Evolutionary conservation across 2,888 invertebrate genomes (phyloP), one percentile per base, ranked within the genome.

Genomic region (Gonocerus acuteangulatus): DNA sequence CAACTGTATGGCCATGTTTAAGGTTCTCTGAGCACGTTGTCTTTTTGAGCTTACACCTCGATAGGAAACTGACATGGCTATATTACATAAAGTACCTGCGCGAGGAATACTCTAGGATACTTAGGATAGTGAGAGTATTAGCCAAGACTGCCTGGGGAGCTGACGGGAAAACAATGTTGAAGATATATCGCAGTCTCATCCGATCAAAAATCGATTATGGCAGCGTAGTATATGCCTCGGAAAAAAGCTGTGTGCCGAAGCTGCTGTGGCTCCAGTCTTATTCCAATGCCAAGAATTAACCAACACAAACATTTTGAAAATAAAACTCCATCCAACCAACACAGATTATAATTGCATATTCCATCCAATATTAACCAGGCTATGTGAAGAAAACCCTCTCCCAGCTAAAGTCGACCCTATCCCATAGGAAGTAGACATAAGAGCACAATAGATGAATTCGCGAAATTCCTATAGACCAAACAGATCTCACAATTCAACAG

Each of bases 41-140:
- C 9, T 49, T 49, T 23, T 11, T 27, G 7, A 27, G 49, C 13
- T 16, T 49, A 13, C 2, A 11, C 27, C 13, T 49, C n/a, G 49
- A 49, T 27, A 11, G 27, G 9, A 49, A 49, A 27, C 27, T 49
- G 16, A 23, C 23, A 23, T 49, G 49, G 49, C 49, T 23, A 49
- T 4, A 49, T 13, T 27, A 49, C 22, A 49, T 49, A 23, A 49
- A 49, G 15, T 49, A 49, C 32, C 9, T 49, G 32, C 23, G n/a
- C 3, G 49, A 49, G 27, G n/a, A 27, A 23, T 49, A 27, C 23
- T 49, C 15, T 49, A 49, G 23, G 32, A 21, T 22, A 15, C 49
- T 49, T 11, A 49, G 32, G 15, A 3, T 49, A n/a, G 23, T 49
- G 49, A 23, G n/a, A 23, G 49, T 49, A 23, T 19, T 49, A 16